A percentile compares a stretch with the other conserved stretches of the same genome.
Conservation (phyloP, 2,113 vertebrate species). For the Hippolais icterina region DNA sequence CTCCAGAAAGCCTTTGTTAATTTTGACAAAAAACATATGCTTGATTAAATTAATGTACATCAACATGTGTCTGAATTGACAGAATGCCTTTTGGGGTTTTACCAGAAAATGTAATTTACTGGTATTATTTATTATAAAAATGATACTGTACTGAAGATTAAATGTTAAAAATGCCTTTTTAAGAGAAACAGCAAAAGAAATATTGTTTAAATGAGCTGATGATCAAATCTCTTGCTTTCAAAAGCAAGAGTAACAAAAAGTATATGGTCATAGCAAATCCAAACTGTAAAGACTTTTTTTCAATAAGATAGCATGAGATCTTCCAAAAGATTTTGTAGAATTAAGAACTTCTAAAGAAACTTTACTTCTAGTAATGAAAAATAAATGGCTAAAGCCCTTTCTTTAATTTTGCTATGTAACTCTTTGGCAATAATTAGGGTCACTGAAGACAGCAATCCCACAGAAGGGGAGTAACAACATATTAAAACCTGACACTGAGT, state of each 20-base stretch:
- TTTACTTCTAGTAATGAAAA: neutral
- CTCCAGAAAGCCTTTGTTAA: neutral
- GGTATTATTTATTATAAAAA: neutral
- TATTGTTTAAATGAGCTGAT: neutral
- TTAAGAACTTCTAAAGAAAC: neutral
- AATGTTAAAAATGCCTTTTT: neutral
- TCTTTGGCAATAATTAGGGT: neutral
- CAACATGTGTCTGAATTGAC: neutral
- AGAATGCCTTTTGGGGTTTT: neutral
- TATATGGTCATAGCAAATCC: neutral
- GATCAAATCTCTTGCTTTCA: neutral
- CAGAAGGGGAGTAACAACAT: neutral
- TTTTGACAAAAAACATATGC: neutral
- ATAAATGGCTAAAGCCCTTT: neutral
- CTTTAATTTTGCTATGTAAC: neutral
- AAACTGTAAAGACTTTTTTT: neutral
- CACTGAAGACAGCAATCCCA: neutral
- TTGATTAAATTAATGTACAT: neutral
- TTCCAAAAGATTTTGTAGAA: neutral
- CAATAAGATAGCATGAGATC: neutral
- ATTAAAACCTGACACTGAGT: neutral
- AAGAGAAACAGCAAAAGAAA: neutral
- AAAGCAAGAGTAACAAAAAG: neutral
- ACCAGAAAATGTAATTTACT: neutral
- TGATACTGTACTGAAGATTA: neutral